Evolutionary conservation across 2,797 vertebrate species (phyloP).

Genomic region (Synaphobranchus kaupii): DNA sequence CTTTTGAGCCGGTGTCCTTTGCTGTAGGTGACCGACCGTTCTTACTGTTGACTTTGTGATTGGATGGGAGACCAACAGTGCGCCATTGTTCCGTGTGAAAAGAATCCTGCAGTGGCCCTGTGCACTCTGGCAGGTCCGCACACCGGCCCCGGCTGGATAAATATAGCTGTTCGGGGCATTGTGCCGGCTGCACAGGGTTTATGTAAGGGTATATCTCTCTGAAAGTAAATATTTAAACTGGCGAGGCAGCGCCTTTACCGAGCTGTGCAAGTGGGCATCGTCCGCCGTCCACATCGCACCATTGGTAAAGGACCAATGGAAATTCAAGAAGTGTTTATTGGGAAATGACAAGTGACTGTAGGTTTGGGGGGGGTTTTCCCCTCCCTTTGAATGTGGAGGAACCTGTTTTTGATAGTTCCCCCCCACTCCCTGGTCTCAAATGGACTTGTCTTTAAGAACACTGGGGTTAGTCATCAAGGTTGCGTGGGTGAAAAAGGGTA

Average conservation of each 20-base stretch:
- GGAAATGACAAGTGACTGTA: conserved; percentile 3
- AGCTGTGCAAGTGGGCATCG: conserved; percentile 34
- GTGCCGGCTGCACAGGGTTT: conserved; percentile 30
- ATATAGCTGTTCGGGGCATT: conserved; percentile 34
- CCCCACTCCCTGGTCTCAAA: neutral
- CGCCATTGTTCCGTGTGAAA: conserved; percentile 25
- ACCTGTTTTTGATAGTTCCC: neutral
- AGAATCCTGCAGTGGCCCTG: neutral
- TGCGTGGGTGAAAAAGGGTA: conserved; percentile 3
- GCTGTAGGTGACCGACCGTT: conserved; percentile 13
- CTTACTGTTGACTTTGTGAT: conserved; percentile 7
- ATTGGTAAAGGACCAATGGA: conserved; percentile 22
- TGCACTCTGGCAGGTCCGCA: conserved; percentile 18
- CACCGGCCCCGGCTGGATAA: conserved; percentile 26
- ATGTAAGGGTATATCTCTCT: conserved; percentile 42
- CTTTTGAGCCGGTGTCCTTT: neutral
- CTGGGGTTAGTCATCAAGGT: conserved; percentile 30
- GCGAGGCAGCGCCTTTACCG: conserved; percentile 32
- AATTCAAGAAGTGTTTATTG: conserved; percentile 27
- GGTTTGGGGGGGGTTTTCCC: neutral
- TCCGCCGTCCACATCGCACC: neutral
- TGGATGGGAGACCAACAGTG: neutral
- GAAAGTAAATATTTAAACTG: conserved; percentile 48
- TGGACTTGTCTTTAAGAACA: conserved; percentile 29
- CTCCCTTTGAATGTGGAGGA: conserved; percentile 18